Evolutionary conservation across 2,113 vertebrate genomes (phyloP).

Genomic region (Alligator sinensis): DNA sequence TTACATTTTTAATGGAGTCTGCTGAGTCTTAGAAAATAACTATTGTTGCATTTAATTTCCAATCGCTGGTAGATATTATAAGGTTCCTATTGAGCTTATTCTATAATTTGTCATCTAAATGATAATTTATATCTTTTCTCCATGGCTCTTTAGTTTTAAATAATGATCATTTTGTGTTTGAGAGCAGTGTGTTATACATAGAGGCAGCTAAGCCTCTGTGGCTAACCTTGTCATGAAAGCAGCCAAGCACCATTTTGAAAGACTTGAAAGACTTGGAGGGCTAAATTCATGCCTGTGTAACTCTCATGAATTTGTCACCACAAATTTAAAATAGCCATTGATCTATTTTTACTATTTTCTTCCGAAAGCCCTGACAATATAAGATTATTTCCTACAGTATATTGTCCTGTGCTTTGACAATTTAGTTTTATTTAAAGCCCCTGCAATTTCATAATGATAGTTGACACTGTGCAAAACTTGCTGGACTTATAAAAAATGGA

Average conservation of each 20-base stretch:
- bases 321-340: not conserved
- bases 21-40: not conserved
- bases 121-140: slow-evolving; percentile 32
- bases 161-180: slow-evolving; percentile 17
- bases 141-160: slow-evolving; percentile 28
- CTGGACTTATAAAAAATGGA: not conserved
- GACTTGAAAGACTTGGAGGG: not conserved
- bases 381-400: not conserved
- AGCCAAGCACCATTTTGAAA: not conserved
- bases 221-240: not conserved
- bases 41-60: slow-evolving; percentile 2
- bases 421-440: not conserved
- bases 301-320: not conserved
- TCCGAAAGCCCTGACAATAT: not conserved
- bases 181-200: not conserved
- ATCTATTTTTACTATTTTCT: not conserved
- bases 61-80: slow-evolving; percentile 11
- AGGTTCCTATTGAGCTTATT: slow-evolving; percentile 19
- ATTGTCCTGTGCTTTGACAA: not conserved
- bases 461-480: not conserved
- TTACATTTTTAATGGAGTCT: slow-evolving; percentile 21
- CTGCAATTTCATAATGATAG: not conserved
- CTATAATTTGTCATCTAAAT: slow-evolving; percentile 44
- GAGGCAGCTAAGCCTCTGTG: not conserved
- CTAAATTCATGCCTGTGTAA: not conserved